Conservation (phyloP, 2,113 vertebrate species). For the Oryzias celebensis region DNA sequence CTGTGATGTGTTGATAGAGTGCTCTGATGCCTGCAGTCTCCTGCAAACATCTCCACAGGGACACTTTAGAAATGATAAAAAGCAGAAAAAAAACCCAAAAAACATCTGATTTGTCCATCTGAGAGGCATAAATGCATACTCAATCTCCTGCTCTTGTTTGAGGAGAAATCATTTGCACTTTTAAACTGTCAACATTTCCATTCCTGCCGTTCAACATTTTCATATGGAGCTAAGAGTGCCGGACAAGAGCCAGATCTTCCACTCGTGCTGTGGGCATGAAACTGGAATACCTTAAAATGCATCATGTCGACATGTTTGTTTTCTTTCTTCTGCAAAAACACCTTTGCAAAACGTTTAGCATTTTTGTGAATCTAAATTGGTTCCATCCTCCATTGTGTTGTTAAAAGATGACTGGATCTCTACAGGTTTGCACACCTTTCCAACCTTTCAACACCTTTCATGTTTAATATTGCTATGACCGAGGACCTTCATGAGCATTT, state of each 20-base stretch:
- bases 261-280: no score
- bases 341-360: no score
- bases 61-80: conserved; percentile 45
- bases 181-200: conserved; percentile 23
- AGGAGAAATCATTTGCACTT: conserved; percentile 1
- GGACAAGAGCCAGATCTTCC: not conserved
- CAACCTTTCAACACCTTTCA: no score
- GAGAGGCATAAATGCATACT: conserved; percentile 22
- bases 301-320: conserved; percentile 9
- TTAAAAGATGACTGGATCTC: no score
- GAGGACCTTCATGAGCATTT: no score
- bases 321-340: not conserved
- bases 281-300: no score
- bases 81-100: conserved; percentile 17
- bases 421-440: no score
- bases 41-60: conserved; percentile 42
- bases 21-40: conserved; percentile 37
- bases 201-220: not conserved
- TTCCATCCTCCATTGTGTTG: no score
- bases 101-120: conserved; percentile 57
- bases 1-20: conserved; percentile 60
- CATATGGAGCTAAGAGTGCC: not conserved
- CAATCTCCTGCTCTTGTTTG: conserved; percentile 1
- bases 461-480: no score
- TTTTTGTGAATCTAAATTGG: no score